These are phyloP conservation scores for Lomographa bimaculata DNA, from an alignment of 2,888 invertebrate species.

Conservation along the genomic window DNA sequence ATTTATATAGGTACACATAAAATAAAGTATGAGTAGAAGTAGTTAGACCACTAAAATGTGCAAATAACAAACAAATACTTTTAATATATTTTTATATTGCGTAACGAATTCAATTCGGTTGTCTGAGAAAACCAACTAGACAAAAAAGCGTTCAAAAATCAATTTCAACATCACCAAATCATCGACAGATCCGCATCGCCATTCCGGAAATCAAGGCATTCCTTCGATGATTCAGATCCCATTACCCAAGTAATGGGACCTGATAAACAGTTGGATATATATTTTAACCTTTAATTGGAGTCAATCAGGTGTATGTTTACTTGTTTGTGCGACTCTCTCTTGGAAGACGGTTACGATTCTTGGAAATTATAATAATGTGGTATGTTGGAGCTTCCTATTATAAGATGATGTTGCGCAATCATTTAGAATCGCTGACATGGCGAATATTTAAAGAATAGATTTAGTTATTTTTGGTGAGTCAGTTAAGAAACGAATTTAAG, in stretches of 20 bases:
- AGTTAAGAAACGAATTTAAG: too few relatives aligned
- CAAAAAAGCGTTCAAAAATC: conserved; percentile 16
- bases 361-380: conserved; percentile 33
- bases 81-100: too few relatives aligned
- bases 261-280: too few relatives aligned
- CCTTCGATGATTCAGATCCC: conserved; percentile 49
- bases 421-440: conserved; percentile 15
- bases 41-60: too few relatives aligned
- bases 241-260: too few relatives aligned
- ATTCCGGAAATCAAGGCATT: conserved; percentile 69
- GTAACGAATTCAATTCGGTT: too few relatives aligned
- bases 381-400: conserved; percentile 24
- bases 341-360: conserved; percentile 37
- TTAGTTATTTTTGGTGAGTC: too few relatives aligned
- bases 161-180: conserved; percentile 7
- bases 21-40: too few relatives aligned
- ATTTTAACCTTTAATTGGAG: conserved; percentile 25
- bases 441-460: conserved; percentile 1
- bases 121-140: conserved; percentile 3
- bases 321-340: conserved; percentile 28
- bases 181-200: conserved; percentile 21
- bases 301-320: conserved; percentile 23
- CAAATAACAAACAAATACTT: too few relatives aligned
- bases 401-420: conserved; percentile 14
- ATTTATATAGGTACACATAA: too few relatives aligned